Conservation (phyloP, 1,140 invertebrate species). For the Drosophila baimaii region DNA sequence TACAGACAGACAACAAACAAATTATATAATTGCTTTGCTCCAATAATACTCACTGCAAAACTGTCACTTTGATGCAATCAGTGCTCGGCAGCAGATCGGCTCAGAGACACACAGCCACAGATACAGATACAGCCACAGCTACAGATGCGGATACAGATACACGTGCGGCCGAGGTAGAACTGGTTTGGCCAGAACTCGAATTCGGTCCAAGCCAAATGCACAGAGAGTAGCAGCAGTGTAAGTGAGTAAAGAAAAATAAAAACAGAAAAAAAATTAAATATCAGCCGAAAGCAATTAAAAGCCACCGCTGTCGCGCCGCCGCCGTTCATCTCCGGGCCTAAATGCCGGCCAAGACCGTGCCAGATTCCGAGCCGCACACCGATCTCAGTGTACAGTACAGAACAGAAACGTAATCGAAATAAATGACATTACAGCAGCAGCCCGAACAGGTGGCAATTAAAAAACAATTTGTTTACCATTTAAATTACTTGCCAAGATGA, state of each 20-base stretch:
- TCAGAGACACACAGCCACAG: slow-evolving; percentile 1
- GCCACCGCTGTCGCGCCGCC: slow-evolving; percentile 37
- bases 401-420: slow-evolving; percentile 63
- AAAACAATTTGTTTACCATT: slow-evolving; percentile 78
- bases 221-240: slow-evolving; percentile 2
- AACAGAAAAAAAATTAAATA: slow-evolving; percentile 22
- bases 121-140: not conserved
- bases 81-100: slow-evolving; percentile 30
- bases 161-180: slow-evolving; percentile 30
- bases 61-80: slow-evolving; percentile 49
- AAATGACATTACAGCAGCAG: slow-evolving; percentile 68
- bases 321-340: slow-evolving; percentile 50
- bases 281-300: slow-evolving; percentile 71
- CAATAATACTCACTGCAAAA: slow-evolving; percentile 33
- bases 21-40: slow-evolving; percentile 20
- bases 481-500: slow-evolving; percentile 74
- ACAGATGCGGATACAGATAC: not conserved
- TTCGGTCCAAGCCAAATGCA: slow-evolving; percentile 14
- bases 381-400: slow-evolving; percentile 4
- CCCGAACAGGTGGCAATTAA: slow-evolving; percentile 75
- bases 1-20: slow-evolving; percentile 32
- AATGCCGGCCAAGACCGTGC: slow-evolving; percentile 34
- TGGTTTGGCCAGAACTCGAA: slow-evolving; percentile 54
- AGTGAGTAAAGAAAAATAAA: slow-evolving; percentile 3
- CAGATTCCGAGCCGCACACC: slow-evolving; percentile 25